Evolutionary conservation across 1,140 invertebrate species (phyloP).

Genomic region (Oryzaephilus surinamensis): DNA sequence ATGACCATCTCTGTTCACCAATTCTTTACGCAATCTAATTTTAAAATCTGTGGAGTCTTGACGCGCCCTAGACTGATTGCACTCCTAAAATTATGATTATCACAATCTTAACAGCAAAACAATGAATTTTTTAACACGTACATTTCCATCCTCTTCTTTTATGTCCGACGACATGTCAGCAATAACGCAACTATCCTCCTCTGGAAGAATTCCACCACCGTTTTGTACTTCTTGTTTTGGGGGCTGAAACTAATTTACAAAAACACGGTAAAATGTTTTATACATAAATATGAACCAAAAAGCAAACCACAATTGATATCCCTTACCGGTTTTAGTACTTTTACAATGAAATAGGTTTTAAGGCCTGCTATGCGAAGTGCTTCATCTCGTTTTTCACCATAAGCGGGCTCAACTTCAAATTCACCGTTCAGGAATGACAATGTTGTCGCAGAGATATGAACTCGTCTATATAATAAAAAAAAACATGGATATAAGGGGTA

Average conservation of each 20-base stretch:
- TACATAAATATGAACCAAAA: no score
- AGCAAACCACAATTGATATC: background rate
- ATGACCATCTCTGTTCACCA: constrained; percentile 69
- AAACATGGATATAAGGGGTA: no score
- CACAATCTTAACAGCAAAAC: constrained; percentile 10
- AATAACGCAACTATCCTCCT: constrained; percentile 32
- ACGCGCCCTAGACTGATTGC: constrained; percentile 32
- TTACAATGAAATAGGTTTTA: constrained; percentile 85
- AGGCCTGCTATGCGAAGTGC: constrained; percentile 75
- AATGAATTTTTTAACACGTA: constrained; percentile 7
- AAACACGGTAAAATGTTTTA: no score
- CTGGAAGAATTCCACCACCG: constrained; percentile 31
- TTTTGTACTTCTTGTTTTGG: constrained; percentile 33
- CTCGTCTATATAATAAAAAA: constrained; percentile 51
- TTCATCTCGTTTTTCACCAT: constrained; percentile 81
- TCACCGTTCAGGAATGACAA: constrained; percentile 80
- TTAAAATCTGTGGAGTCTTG: constrained; percentile 63
- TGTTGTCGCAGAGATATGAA: constrained; percentile 92
- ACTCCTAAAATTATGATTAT: constrained; percentile 16
- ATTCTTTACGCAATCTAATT: constrained; percentile 63
- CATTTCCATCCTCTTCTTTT: constrained; percentile 32
- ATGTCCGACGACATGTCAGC: constrained; percentile 31
- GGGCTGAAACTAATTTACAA: constrained; percentile 24
- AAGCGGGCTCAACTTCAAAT: constrained; percentile 89
- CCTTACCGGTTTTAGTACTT: constrained; percentile 72